These are phyloP conservation scores for Chloroceryle amazona DNA, from an alignment of 2,797 vertebrate genomes.

Conservation along the genomic window DNA sequence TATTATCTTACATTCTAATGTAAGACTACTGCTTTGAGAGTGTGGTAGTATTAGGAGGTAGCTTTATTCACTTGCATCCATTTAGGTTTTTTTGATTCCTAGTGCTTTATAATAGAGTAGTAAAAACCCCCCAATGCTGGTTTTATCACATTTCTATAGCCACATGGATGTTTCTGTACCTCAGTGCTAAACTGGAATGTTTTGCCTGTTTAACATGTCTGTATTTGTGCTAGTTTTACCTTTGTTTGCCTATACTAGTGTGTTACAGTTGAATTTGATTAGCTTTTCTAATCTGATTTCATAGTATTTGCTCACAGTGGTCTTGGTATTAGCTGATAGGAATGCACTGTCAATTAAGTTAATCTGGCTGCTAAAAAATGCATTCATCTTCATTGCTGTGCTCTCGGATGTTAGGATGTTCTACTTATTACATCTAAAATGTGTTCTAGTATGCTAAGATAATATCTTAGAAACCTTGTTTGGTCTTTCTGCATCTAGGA, in stretches of 20 bases:
- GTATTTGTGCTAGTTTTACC: background rate
- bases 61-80: background rate
- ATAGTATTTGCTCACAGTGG: background rate
- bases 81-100: background rate
- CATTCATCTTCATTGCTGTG: background rate
- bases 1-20: background rate
- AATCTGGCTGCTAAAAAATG: background rate
- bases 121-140: rapidly evolving
- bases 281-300: background rate
- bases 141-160: background rate
- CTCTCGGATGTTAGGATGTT: background rate
- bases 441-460: background rate
- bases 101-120: background rate
- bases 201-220: background rate
- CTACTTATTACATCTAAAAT: background rate
- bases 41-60: background rate
- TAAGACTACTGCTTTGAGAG: background rate
- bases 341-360: background rate
- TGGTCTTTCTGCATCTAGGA: background rate
- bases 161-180: background rate
- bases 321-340: background rate
- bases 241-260: background rate
- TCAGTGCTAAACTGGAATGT: background rate
- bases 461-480: background rate
- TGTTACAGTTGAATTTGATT: background rate